Base-by-base conservation (phyloP, 2,888 invertebrate genomes). In the Aspidapion aeneum region DNA sequence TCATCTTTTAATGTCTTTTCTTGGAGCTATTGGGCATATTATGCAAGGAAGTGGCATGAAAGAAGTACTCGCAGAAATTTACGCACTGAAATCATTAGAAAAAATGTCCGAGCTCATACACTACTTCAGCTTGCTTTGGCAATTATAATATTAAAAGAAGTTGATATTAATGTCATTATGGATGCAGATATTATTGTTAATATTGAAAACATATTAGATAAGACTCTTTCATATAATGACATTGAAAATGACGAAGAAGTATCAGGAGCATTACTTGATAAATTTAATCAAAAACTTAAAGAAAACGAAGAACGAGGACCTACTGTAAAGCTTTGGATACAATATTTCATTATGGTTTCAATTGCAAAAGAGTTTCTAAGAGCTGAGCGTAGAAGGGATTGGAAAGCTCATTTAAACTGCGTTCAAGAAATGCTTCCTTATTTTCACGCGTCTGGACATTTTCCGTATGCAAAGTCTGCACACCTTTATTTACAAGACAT, bases 41-140 rank as follows among this genome's bases (percentile, higher is more conserved):
- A 80, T 80, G 78, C 65, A 69, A 58, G 77, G 78, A 63, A 79
- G 77, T 65, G 79, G 79, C 7, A 48, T 79, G 16, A 74, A 75
- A 68, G 77, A 79, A 66, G 56, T 66, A 49, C 60, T 68, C 16
- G 18, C 55, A 22, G 62, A 68, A 12, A 67, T 71, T 51, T 73
- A 70, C 67, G 73, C 72, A 19, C n/a, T n/a, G n/a, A n/a, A n/a
- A n/a, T n/a, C n/a, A n/a, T n/a, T n/a, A n/a, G n/a, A n/a, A n/a
- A n/a, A n/a, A n/a, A n/a, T n/a, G n/a, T 65, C 16, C 18, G 66
- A 51, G 54, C 61, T 12, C 58, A 62, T 50, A 51, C 57, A 48
- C 9, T 51, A 5, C 20, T 58, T 19, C 57, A 55, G 57, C 60
- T 56, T 19, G 49, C 57, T 1, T 51, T 63, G 35, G 57, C 61